Base-by-base conservation (phyloP, 2,888 invertebrate genomes). In the Drosophila algonquin region DNA sequence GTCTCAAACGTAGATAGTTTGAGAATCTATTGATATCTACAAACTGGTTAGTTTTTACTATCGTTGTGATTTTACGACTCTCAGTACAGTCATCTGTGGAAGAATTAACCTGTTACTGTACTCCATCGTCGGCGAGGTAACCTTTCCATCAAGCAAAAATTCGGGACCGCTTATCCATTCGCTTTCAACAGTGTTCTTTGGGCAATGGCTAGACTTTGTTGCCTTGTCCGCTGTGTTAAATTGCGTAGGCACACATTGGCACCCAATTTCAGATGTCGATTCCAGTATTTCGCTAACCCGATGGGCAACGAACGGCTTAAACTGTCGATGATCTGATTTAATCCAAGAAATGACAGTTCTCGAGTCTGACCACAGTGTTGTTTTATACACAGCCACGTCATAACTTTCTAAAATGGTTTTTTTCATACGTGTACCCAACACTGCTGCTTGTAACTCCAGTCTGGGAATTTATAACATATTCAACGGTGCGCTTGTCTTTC, bases 401-500 rank as follows among this genome's bases (percentile, higher is more conserved):
- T 50, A 30, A 24, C 14, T 24, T n/a, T 50, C 30, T 24, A n/a
- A 30, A 50, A 50, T 50, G 8, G 50, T 24, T 3, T 8, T 14
- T 8, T 6, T 30, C 3, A 30, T 2, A 6, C 30, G 50, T 24
- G 24, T 14, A n/a, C 50, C 50, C 24, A 50, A 12, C n/a, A 30
- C 24, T 24, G 50, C 30, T 50, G 21, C 50, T 50, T 50, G 30
- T 1, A 50, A 12, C 14, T 50, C 30, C 10, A 50, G 30, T 1
- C 50, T 50, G 2, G 50, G 50, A 27, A 50, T 50, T 8, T 30
- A 50, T 10, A 30, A 24, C 50, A 50, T 30, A 30, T 50, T 50
- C 8, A 50, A 21, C 3, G 21, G 50, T 14, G 50, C 50, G 24
- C 35, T 40, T 14, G 32, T 46, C 16, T 60, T 65, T 21, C 60